Evolutionary conservation across 2,888 invertebrate species (phyloP), one percentile per base, ranked within the genome.

Genomic region (Embidobia sp.): DNA sequence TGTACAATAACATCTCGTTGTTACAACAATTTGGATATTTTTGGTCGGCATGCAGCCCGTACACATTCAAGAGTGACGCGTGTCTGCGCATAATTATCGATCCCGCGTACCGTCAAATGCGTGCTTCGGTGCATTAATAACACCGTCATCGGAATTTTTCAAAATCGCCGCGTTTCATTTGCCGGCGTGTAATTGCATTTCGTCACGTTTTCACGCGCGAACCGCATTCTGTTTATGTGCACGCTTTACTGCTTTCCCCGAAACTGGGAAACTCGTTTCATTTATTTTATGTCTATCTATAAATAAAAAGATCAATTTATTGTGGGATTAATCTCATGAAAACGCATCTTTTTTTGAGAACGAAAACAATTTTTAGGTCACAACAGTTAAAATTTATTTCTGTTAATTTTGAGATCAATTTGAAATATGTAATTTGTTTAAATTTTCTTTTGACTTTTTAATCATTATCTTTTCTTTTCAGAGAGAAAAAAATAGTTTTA

Each of bases 71-170:
- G 19, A 48, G 40, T 57, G 67, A 77, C 42, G 73, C 77, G 73
- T 77, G 77, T 67, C 73, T 35, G 73, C 67, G 77, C 77, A 77
- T 77, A 77, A 77, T 73, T 77, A 72, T 72, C 61, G 72, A 72
- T 72, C 70, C 55, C 15, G 37, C 48, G 40, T 63, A 53, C 49
- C 63, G 72, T 49, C 10, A 57, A 72, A 72, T 55, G 51, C 55
- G 72, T 72, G 72, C 72, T 31, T 49, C 42, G 63, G 42, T 72
- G 72, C 72, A 72, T 72, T 64, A 72, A 72, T 72, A 72, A 72
- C 72, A 37, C 37, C 44, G 70, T 63, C 61, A 51, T 61, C 18
- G 10, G 57, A 57, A 48, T 37, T 59, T 59, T 59, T 15, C 7
- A 48, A 40, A 59, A 69, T 49, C 42, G 27, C 19, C 33, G 69